Base-by-base conservation (phyloP, 2,888 invertebrate species). In the Polyploca ridens region DNA sequence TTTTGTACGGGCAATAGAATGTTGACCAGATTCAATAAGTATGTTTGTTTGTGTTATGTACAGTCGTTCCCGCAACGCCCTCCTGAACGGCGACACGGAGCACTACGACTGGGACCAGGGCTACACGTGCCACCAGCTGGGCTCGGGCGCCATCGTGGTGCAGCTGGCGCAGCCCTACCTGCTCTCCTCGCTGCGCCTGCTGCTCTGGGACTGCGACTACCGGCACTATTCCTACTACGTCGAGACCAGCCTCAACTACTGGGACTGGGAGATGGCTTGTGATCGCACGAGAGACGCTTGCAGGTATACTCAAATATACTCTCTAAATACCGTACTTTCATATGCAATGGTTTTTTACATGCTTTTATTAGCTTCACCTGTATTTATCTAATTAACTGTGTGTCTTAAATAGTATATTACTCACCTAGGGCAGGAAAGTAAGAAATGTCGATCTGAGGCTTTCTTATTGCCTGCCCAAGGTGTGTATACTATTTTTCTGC, bases 51-150 rank as follows among this genome's bases (percentile, higher is more conserved):
- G 46, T 46, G 38, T 10, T 38, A 8, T 10, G n/a, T 1, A 0
- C 79, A 96, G 96, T 82, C 97, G 99, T 13, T 97, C 97, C 61
- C 95, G 99, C 73, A 99, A 99, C 94, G 98, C 99, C 0, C 95
- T 99, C 13, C 95, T 99, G 67, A 99, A 99, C 95, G 99, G 99
- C 14, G 98, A 99, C 89, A 98, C 96, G 64, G 96, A 96, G 81
- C 97, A 98, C 91, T 99, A 99, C 90, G 99, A 99, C 94, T 99
- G 99, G 99, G 99, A 99, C 91, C 98, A 97, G 64, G 99, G 99
- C 70, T 99, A 99, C 91, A 99, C 99, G 5, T 99, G 99, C 89
- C 99, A 99, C 94, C 99, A 99, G 92, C 94, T 98, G 69, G 98
- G 98, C 76, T 97, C 98, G 74, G 99, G 99, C 66, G 97, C 98